phyloP scores from a whole-genome alignment of 2,113 vertebrate species.

The Paradoxurus hermaphroditus region DNA sequence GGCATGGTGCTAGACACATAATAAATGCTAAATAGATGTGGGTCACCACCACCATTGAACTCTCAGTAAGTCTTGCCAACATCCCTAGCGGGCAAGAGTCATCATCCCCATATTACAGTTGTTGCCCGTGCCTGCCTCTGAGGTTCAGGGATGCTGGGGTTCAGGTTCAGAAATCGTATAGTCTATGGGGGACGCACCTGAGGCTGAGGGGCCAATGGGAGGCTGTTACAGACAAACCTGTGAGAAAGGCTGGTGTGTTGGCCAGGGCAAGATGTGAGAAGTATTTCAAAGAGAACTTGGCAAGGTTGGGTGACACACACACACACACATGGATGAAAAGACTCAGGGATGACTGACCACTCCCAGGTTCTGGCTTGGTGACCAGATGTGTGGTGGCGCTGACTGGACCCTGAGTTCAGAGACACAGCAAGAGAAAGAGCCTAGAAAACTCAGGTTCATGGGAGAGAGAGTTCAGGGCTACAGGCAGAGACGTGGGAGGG shows the following conservation, averaged over 20 bases:
- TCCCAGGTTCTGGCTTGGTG: background rate
- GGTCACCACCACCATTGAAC: fast-evolving
- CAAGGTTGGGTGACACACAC: background rate
- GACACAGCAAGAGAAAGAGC: background rate
- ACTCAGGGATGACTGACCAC: background rate
- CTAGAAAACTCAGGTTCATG: background rate
- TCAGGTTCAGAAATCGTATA: background rate
- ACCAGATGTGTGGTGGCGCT: background rate
- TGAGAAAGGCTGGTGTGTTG: background rate
- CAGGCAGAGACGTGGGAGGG: background rate
- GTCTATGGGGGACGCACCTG: fast-evolving
- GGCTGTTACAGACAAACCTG: background rate
- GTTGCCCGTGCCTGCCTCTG: background rate
- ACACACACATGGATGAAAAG: too few species aligned
- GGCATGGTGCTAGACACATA: background rate
- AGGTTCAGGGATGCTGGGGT: background rate
- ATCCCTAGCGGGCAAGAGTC: background rate
- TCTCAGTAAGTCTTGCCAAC: background rate
- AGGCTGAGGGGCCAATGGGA: background rate
- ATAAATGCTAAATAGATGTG: background rate
- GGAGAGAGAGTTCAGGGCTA: background rate
- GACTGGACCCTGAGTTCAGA: background rate
- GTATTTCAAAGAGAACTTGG: background rate
- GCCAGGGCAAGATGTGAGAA: background rate
- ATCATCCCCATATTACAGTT: background rate